Evolutionary conservation across 2,797 vertebrate genomes (phyloP).

Genomic region (Tolypeutes matacus): DNA sequence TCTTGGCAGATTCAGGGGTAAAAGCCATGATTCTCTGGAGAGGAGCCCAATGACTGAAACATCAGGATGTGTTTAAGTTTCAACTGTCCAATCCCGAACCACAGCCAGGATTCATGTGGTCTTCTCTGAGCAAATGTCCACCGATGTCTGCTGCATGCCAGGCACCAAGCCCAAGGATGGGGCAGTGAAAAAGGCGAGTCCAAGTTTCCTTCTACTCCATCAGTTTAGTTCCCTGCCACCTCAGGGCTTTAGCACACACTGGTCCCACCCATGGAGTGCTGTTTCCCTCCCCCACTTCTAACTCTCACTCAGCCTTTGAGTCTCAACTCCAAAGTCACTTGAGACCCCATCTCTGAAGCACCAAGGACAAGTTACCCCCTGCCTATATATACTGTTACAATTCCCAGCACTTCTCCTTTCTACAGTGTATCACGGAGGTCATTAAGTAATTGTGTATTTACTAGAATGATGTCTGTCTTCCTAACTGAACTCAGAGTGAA

Average conservation of each 20-base stretch:
- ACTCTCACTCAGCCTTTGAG: background rate
- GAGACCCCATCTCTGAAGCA: no score
- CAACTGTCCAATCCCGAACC: background rate
- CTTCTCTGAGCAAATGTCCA: background rate
- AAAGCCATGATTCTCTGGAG: no score
- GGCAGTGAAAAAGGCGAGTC: background rate
- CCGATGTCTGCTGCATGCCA: background rate
- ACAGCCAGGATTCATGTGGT: background rate
- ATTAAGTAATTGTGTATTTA: no score
- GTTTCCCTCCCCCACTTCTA: background rate
- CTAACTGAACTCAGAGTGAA: no score
- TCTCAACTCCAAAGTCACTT: background rate
- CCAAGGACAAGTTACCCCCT: no score
- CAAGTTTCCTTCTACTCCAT: background rate
- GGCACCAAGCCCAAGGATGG: background rate
- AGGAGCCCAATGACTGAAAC: no score
- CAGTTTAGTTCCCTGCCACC: background rate
- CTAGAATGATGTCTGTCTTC: no score
- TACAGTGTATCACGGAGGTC: no score
- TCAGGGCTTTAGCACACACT: background rate
- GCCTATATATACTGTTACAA: no score
- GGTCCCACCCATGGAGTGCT: background rate
- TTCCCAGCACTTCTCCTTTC: no score
- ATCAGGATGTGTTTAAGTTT: no score
- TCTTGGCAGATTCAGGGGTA: no score